Base-by-base conservation (phyloP, 92 coral and sea anemone species). In the Metridium senile region DNA sequence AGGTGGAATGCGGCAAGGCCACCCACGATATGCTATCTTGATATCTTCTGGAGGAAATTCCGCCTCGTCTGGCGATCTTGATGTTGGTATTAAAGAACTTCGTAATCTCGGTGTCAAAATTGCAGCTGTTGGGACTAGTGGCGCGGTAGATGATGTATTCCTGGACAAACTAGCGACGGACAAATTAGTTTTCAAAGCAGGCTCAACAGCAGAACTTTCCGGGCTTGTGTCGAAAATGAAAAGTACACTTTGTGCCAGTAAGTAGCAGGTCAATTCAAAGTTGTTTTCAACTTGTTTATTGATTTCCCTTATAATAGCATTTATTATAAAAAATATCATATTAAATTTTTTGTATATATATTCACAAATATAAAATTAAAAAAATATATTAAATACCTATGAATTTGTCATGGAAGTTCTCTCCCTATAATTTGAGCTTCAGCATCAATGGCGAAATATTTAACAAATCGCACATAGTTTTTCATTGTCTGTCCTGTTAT, bases 51-150 rank as follows among this genome's bases (percentile, higher is more conserved):
- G 79, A 8, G 82, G 65, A 21, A 63, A 93, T 28, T 72, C 90
- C 0, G 29, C 84, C 2, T 85, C 74, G 27, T 81, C 91, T 28
- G 89, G 43, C 4, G 65, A 57, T 31, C 68, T 78, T 6, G 78
- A 53, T 13, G 70, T 62, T 0, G 84, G 86, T 39, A 79, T 74
- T 0, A 78, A 91, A 66, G 84, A 66, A 9, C 82, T 91, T 19
- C 33, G 77, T 10, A 76, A 81, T 6, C 72, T 91, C 26, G 87
- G 62, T 62, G 97, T 91, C 1, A 82, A 74, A 19, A 63, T 84
- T 39, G 85, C 85, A 33, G 93, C 81, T 29, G 76, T 91, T 73
- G 97, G 81, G 17, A 75, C 85, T 28, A 88, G 45, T 23, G 63
- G 84, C 19, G 66, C 19, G 31, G 90, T 85, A 23, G 83, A 64